These are phyloP conservation scores for Malachius bipustulatus DNA, from an alignment of 2,888 invertebrate genomes.

Conservation along the genomic window DNA sequence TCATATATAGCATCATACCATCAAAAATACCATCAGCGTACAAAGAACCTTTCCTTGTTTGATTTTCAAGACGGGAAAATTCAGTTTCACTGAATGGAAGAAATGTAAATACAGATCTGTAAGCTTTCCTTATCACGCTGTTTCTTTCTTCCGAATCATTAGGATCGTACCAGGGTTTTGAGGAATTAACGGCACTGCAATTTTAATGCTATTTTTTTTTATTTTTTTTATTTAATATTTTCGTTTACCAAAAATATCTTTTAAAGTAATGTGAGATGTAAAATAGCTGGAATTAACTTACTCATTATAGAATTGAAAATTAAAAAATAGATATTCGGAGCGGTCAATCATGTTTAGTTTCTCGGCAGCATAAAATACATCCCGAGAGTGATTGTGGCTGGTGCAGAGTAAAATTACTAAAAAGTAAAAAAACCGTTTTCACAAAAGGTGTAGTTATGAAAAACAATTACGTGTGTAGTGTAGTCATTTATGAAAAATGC, in stretches of 20 bases:
- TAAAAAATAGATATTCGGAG: conserved; percentile 97
- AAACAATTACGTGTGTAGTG: too few species aligned
- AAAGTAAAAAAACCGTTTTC: conserved; percentile 38
- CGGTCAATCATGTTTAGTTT: conserved; percentile 90
- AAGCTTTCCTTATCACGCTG: conserved; percentile 71
- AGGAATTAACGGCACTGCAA: conserved; percentile 33
- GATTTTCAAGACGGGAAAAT: conserved; percentile 57
- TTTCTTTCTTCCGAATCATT: conserved; percentile 73
- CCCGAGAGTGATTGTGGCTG: conserved; percentile 73
- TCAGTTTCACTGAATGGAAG: conserved; percentile 68
- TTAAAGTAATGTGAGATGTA: not conserved
- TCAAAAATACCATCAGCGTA: conserved; percentile 74
- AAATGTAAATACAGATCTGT: conserved; percentile 77
- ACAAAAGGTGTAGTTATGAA: too few species aligned
- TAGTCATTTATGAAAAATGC: too few species aligned
- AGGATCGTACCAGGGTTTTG: conserved; percentile 76
- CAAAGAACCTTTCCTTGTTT: conserved; percentile 45
- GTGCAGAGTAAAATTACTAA: conserved; percentile 94
- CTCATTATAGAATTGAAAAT: conserved; percentile 94
- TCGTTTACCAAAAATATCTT: too few species aligned
- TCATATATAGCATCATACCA: conserved; percentile 85
- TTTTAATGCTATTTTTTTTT: not conserved
- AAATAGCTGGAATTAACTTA: conserved; percentile 40
- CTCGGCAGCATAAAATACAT: conserved; percentile 88
- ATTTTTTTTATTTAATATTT: too few species aligned